Evolutionary conservation across 2,113 vertebrate genomes (phyloP), one percentile per base, ranked within the genome.

Genomic region (Sylvia atricapilla): DNA sequence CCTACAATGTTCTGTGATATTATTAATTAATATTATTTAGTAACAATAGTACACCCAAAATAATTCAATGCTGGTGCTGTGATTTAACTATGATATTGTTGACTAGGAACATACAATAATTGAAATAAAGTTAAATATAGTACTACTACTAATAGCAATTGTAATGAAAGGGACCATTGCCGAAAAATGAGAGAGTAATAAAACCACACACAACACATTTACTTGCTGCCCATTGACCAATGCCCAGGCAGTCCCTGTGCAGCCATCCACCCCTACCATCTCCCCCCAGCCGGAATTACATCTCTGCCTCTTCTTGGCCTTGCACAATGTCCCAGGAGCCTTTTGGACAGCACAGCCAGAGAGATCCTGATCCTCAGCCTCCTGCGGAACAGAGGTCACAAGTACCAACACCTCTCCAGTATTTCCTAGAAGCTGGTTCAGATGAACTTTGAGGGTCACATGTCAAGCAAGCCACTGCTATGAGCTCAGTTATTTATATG

Each of bases 231-330:
- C 35, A 31, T 1, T 76, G 47, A 27, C 17, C 53, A 53, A 21
- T 60, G 9, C 28, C 46, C 24, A 39, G 20, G 9, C n/a, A 55
- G 21, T 41, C 21, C 12, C 41, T 37, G 25, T 41, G 31, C 31
- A 69, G 18, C 7, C 8, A 69, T 27, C 0, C 0, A n/a, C 19
- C 30, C 31, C 41, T 28, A 5, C 8, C 19, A 13, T 31, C 25
- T 56, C 18, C 6, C 8, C 12, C 4, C 41, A 55, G n/a, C 14
- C 56, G 22, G 72, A 75, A 85, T 79, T 63, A 15, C 11, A 17
- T n/a, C 31, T 74, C 35, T 82, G 23, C 4, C 15, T 67, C 67
- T 49, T 83, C 63, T 69, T 78, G 10, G 37, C 28, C 62, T 85
- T 70, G 31, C 24, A 62, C 24, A 58, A 16, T 21, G 21, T 49